A percentile compares a stretch with the other conserved stretches of the same genome.
phyloP scores from a whole-genome alignment of 2,797 vertebrate genomes.

The Selene dorsalis region DNA sequence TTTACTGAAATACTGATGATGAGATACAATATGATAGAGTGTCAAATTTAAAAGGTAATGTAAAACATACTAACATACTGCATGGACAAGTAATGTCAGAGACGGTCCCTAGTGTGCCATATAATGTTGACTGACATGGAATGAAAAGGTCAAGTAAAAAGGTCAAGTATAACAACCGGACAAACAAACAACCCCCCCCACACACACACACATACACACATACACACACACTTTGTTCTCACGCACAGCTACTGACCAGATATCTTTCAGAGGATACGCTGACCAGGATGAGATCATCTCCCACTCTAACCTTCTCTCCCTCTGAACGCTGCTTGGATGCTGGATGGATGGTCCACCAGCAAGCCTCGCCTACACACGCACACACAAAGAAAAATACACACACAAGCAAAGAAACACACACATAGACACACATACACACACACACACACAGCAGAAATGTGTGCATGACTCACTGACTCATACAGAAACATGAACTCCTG shows the following conservation, averaged over 20 bases:
- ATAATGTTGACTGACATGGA: background rate
- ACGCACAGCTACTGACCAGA: constrained; percentile 86
- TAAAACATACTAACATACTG: no score
- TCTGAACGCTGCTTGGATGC: constrained; percentile 97
- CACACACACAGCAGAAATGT: background rate
- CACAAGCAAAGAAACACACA: background rate
- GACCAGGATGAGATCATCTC: constrained; percentile 96
- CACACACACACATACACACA: no score
- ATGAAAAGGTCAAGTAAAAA: background rate
- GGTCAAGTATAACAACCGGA: background rate
- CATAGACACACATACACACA: background rate
- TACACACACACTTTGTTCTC: background rate
- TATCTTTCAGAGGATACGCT: constrained; percentile 97
- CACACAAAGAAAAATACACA: constrained; percentile 20
- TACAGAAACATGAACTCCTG: background rate
- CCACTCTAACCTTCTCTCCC: constrained; percentile 96
- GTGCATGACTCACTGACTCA: constrained; percentile 3
- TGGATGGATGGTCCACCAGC: constrained; percentile 98
- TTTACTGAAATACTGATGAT: no score
- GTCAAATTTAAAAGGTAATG: no score
- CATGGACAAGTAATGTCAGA: background rate
- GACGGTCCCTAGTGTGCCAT: background rate
- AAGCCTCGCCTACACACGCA: constrained; percentile 88
- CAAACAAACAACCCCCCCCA: background rate
- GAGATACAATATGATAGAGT: no score